phyloP scores from a whole-genome alignment of 2,113 vertebrate genomes.

The Mustela nigripes region DNA sequence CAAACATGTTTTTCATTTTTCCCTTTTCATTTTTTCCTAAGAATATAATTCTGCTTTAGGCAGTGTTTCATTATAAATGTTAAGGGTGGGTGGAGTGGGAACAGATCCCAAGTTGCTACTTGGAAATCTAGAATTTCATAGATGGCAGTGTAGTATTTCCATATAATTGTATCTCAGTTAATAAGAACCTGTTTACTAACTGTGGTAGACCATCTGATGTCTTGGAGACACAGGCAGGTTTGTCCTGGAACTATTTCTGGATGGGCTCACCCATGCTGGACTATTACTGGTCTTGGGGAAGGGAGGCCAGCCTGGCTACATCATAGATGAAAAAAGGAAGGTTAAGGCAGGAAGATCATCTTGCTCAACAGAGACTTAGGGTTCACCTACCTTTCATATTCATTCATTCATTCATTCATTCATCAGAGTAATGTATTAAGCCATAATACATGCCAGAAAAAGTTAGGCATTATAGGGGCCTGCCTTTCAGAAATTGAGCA shows the following conservation, averaged over 20 bases:
- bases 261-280: not conserved
- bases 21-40: conserved; percentile 42
- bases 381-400: not conserved
- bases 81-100: conserved; percentile 18
- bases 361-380: not conserved
- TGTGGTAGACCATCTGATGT: not conserved
- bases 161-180: not conserved
- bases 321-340: not conserved
- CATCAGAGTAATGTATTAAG: not conserved
- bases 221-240: not conserved
- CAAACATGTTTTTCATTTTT: conserved; percentile 50
- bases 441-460: not conserved
- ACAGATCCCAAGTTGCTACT: conserved; percentile 31
- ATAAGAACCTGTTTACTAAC: not conserved
- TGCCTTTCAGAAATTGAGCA: not conserved
- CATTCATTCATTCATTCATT: not conserved
- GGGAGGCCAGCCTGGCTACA: not conserved
- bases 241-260: not conserved
- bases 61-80: conserved; percentile 47
- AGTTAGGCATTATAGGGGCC: not conserved
- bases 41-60: conserved; percentile 61
- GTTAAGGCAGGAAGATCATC: not conserved
- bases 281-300: not conserved
- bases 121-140: conserved; percentile 40
- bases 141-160: not conserved